Percentiles rank a stretch among this genome's conserved stretches.
Evolutionary conservation across 2,888 invertebrate genomes (phyloP).

Genomic region (Trissolcus brochymenae): DNA sequence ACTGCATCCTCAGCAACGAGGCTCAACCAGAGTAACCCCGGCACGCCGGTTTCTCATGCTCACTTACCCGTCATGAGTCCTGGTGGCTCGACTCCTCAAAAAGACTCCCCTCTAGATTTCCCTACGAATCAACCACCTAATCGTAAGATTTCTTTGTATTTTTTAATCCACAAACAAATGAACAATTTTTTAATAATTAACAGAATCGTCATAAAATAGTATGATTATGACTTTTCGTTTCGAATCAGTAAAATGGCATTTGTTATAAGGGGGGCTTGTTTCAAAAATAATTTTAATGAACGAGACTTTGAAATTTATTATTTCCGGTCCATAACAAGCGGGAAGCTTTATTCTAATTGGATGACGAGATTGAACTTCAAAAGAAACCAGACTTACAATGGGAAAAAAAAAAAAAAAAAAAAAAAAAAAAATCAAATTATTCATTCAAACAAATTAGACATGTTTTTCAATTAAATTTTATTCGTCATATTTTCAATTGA

Average conservation of each 20-base stretch:
- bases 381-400: constrained; percentile 5
- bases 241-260: background rate
- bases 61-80: constrained; percentile 74
- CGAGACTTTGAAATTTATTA: constrained; percentile 24
- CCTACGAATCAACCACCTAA: constrained; percentile 76
- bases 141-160: constrained; percentile 65
- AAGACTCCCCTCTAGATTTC: constrained; percentile 72
- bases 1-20: constrained; percentile 69
- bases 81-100: constrained; percentile 71
- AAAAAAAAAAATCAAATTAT: background rate
- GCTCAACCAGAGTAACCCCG: constrained; percentile 84
- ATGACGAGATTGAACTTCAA: constrained; percentile 8
- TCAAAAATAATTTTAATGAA: constrained; percentile 29
- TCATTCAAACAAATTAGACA: too few relatives aligned
- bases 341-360: constrained; percentile 12
- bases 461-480: too few relatives aligned
- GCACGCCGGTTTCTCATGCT: constrained; percentile 82
- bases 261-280: constrained; percentile 1
- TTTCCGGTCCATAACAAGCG: constrained; percentile 31
- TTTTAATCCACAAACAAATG: background rate
- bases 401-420: background rate
- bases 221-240: background rate
- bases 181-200: background rate
- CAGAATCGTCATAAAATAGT: background rate
- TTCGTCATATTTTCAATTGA: too few relatives aligned